Base-by-base conservation (phyloP, 2,888 invertebrate genomes). In the Agrotis segetum region DNA sequence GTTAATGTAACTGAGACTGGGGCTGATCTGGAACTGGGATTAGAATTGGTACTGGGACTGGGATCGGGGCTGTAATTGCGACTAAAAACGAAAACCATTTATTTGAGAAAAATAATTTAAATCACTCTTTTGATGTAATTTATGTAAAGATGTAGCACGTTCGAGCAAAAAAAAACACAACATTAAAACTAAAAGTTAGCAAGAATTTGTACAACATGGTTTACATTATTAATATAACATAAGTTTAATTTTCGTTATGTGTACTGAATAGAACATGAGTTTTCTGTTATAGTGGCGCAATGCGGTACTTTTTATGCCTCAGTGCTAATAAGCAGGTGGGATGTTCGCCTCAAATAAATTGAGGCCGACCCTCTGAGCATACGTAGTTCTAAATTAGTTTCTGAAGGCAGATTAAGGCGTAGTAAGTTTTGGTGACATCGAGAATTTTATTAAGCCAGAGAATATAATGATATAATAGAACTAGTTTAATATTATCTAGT, bases 221-320 rank as follows among this genome's bases (percentile, higher is more conserved):
- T 69, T 76, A 79, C 81, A 84, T 86, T 85, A 85, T 85, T 87
- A 85, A 77, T 78, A 79, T 81, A 85, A 82, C 85, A 86, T 89
- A 85, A 85, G 85, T 88, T 87, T 87, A 89, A 89, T 89, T 89
- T 88, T 80, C 82, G 78, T 81, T 85, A 82, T 84, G 83, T 84
- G 84, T 79, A 79, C 74, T 88, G 88, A 89, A 89, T 89, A 84
- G 84, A 79, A 83, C 87, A 89, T 89, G 85, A 88, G 88, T 1
- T 50, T 59, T 55, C 47, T 66, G 67, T 78, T 77, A 74, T 77
- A 76, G 66, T 76, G 66, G 79, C 89, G 89, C 89, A 89, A 61
- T 89, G 89, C 89, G 89, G 84, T 74, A 87, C 79, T 85, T 86
- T 87, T 87, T 86, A 79, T 77, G 66, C 61, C 67, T 47, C 66